Percentiles rank a stretch among this genome's conserved stretches.
phyloP scores from a whole-genome alignment of 2,888 invertebrate species.

The Lysandra coridon region DNA sequence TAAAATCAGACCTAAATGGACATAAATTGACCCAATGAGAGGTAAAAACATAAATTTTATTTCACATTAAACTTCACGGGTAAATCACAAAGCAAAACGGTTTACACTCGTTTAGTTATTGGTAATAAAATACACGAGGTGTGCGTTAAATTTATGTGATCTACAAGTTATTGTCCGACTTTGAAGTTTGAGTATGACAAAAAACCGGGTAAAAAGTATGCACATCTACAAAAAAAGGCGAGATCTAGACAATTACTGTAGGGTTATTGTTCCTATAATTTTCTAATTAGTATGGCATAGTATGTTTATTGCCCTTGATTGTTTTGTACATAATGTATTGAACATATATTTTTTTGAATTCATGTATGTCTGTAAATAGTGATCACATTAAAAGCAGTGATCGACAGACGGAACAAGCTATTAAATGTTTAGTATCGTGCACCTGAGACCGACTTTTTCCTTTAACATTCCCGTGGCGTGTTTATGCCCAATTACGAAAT shows the following conservation, averaged over 20 bases:
- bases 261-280: not conserved
- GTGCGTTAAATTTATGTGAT: not conserved
- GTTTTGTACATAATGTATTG: not conserved
- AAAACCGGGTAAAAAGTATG: not conserved
- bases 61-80: not conserved
- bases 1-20: not conserved
- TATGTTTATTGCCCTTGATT: not conserved
- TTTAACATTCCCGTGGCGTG: conserved; percentile 56
- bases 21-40: not conserved
- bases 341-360: not conserved
- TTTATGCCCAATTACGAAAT: conserved; percentile 66
- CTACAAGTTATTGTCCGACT: not conserved
- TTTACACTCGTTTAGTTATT: conserved; percentile 9
- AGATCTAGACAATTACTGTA: not conserved
- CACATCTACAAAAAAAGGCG: not conserved
- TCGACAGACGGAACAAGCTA: not conserved
- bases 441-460: conserved; percentile 60
- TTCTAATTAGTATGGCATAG: not conserved
- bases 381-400: conserved; percentile 7
- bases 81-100: conserved; percentile 4
- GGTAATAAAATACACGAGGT: conserved; percentile 3
- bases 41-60: conserved; percentile 11
- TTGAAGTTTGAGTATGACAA: not conserved
- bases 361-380: not conserved
- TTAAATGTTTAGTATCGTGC: conserved; percentile 41